Evolutionary conservation across 2,113 vertebrate genomes (phyloP).

Genomic region (Austrofundulus limnaeus): DNA sequence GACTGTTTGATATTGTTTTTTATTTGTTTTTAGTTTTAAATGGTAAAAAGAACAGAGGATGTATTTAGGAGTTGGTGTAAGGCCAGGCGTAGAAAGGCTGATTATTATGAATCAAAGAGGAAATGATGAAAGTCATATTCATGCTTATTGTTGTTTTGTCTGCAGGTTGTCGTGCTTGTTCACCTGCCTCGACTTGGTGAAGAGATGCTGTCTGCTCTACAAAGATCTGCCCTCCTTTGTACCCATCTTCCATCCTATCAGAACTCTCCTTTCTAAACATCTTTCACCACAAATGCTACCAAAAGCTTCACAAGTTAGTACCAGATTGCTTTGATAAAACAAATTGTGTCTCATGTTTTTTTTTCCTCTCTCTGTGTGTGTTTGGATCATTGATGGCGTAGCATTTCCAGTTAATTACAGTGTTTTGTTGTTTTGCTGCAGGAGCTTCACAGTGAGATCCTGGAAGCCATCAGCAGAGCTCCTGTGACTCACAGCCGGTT

Average conservation of each 20-base stretch:
- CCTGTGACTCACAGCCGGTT: constrained; percentile 65
- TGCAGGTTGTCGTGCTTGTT: constrained; percentile 85
- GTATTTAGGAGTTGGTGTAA: too few relatives aligned
- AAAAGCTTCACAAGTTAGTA: constrained; percentile 80
- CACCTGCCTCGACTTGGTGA: constrained; percentile 84
- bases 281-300: constrained; percentile 73
- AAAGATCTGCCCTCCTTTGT: constrained; percentile 78
- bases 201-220: constrained; percentile 81
- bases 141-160: not conserved
- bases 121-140: not conserved
- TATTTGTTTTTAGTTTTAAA: too few relatives aligned
- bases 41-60: too few relatives aligned
- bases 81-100: too few relatives aligned
- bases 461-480: constrained; percentile 73
- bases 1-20: too few relatives aligned
- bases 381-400: not conserved
- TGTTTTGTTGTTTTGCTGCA: constrained; percentile 54
- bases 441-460: constrained; percentile 77
- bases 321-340: not conserved
- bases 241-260: constrained; percentile 81
- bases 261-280: constrained; percentile 78
- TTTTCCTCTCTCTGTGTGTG: not conserved
- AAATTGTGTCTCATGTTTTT: not conserved
- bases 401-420: not conserved
- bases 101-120: not conserved